Percentiles rank a stretch among this genome's conserved stretches.
These are phyloP conservation scores for Centropyge bicolor DNA, from an alignment of 2,797 vertebrate species.

Conservation along the genomic window DNA sequence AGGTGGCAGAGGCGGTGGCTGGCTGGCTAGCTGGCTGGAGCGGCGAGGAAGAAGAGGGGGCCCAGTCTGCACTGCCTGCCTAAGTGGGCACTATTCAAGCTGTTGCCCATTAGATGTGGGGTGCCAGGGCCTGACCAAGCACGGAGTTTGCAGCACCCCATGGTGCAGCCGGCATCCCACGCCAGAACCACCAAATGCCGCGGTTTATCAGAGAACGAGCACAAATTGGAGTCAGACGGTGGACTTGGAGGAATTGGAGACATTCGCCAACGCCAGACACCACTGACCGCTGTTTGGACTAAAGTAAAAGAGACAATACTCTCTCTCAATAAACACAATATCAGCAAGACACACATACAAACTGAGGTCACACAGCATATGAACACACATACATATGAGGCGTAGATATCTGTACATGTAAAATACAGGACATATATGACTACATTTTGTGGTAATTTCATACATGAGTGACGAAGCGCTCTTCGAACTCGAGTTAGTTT, in stretches of 20 bases:
- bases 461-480: constrained; percentile 1
- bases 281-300: constrained; percentile 70
- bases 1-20: constrained; percentile 80
- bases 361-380: not conserved
- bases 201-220: constrained; percentile 85
- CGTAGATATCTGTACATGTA: not conserved
- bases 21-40: constrained; percentile 75
- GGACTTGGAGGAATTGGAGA: constrained; percentile 83
- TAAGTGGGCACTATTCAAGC: constrained; percentile 92
- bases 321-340: constrained; percentile 44
- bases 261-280: constrained; percentile 65
- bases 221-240: constrained; percentile 88
- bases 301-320: constrained; percentile 49
- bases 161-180: constrained; percentile 81
- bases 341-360: constrained; percentile 26
- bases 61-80: constrained; percentile 81
- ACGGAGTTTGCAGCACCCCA: constrained; percentile 88
- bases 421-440: not conserved
- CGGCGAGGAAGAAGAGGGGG: constrained; percentile 76
- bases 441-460: not conserved
- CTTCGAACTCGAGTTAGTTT: constrained; percentile 4
- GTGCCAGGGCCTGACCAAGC: constrained; percentile 86
- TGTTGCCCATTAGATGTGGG: constrained; percentile 90
- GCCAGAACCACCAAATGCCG: constrained; percentile 90
- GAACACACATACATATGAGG: not conserved